phyloP scores from a whole-genome alignment of 53 echinoderm and acorn worm genomes.

The Holothuria leucospilota region DNA sequence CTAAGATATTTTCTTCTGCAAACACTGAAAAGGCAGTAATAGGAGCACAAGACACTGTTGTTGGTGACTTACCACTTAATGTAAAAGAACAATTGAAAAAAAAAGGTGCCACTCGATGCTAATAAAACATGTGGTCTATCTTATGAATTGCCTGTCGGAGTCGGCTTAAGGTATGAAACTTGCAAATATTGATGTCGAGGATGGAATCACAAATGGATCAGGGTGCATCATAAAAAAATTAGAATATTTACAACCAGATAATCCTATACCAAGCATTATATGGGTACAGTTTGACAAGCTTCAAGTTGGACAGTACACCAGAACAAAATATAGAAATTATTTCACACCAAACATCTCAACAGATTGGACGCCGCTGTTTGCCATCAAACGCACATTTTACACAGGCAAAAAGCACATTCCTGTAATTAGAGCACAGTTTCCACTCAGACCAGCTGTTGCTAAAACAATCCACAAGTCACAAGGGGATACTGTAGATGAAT shows the following conservation, averaged over 20 bases:
- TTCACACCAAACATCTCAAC: background rate
- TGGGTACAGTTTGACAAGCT: slow-evolving; percentile 56
- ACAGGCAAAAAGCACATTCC: background rate
- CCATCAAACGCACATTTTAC: slow-evolving; percentile 20
- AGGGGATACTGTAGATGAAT: slow-evolving; percentile 55
- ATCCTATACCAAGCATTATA: slow-evolving; percentile 39
- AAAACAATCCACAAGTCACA: slow-evolving; percentile 70
- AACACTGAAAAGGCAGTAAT: background rate
- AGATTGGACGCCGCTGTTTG: slow-evolving; percentile 57
- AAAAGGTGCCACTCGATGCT: background rate
- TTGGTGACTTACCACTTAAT: background rate
- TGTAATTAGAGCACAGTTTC: slow-evolving; percentile 57
- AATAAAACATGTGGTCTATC: slow-evolving; percentile 19
- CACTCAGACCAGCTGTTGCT: slow-evolving; percentile 55
- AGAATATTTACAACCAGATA: slow-evolving; percentile 9
- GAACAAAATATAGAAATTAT: slow-evolving; percentile 32
- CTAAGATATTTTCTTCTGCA: background rate
- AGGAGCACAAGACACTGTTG: background rate
- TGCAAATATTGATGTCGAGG: slow-evolving; percentile 54
- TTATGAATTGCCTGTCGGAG: background rate
- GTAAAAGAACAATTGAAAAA: slow-evolving; percentile 2
- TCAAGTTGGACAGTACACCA: slow-evolving; percentile 32
- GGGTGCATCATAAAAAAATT: slow-evolving; percentile 46
- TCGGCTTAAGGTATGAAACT: slow-evolving; percentile 43
- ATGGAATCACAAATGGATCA: slow-evolving; percentile 59